phyloP scores from a whole-genome alignment of 2,797 vertebrate genomes.

The Graptemys geographica region DNA sequence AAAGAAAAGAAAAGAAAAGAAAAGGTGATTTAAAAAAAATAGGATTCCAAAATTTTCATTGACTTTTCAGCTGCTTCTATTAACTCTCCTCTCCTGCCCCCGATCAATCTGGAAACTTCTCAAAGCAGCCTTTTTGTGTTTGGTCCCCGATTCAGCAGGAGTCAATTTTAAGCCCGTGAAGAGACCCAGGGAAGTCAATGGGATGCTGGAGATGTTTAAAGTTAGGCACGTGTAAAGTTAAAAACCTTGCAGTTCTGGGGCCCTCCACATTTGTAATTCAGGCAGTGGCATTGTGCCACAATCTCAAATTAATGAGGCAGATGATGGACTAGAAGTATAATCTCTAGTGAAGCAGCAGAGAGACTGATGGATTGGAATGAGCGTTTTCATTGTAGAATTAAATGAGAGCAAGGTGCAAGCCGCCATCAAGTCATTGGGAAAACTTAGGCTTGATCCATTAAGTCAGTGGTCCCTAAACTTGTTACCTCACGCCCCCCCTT shows the following conservation, averaged over 20 bases:
- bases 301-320: background rate
- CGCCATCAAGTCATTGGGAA: background rate
- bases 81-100: too few relatives aligned
- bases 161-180: background rate
- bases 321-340: background rate
- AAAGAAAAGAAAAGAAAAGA: background rate
- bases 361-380: background rate
- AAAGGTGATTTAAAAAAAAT: background rate
- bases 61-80: too few relatives aligned
- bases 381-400: background rate
- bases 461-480: too few relatives aligned
- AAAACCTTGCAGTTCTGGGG: background rate
- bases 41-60: background rate
- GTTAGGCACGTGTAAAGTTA: background rate
- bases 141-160: background rate
- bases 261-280: background rate
- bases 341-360: background rate
- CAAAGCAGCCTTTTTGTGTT: too few relatives aligned
- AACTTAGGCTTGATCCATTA: background rate
- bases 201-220: background rate
- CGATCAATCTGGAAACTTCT: too few relatives aligned
- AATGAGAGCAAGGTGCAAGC: background rate
- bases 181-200: background rate
- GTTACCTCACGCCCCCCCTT: too few relatives aligned
- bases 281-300: background rate